These are phyloP conservation scores for Cairina moschata DNA, from an alignment of 2,113 vertebrate genomes.

Conservation along the genomic window DNA sequence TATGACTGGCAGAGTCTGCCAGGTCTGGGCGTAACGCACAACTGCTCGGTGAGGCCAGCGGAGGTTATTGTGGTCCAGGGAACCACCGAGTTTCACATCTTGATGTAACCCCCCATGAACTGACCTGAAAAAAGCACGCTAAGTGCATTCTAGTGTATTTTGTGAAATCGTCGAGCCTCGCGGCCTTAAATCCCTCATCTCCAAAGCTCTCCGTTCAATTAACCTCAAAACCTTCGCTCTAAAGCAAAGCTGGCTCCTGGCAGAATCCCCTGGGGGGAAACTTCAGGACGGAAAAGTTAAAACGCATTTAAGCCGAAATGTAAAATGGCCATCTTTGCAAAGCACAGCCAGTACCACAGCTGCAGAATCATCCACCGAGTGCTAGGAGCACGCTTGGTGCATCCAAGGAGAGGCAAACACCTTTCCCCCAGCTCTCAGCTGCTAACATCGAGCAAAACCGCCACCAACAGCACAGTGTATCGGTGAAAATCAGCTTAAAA, in stretches of 20 bases:
- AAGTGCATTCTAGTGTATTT: not conserved
- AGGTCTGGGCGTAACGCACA: not conserved
- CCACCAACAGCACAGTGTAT: not conserved
- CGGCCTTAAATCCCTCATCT: not conserved
- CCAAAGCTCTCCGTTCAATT: not conserved
- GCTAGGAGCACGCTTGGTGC: not conserved
- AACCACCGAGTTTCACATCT: not conserved
- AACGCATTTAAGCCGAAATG: not conserved
- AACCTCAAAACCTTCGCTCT: not conserved
- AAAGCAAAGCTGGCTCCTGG: not conserved
- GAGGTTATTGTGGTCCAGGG: not conserved
- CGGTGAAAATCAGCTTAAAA: not conserved
- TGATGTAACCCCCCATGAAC: not conserved
- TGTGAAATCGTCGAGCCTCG: not conserved
- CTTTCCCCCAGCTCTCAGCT: conserved; percentile 28
- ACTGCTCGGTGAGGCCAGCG: not conserved
- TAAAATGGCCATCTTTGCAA: not conserved
- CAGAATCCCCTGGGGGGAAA: not conserved
- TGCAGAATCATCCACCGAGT: not conserved
- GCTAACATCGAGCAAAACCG: not conserved
- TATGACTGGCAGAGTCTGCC: not conserved
- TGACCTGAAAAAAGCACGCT: not conserved
- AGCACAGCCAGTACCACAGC: not conserved
- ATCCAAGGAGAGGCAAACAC: not conserved
- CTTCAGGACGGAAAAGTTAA: not conserved